These are phyloP conservation scores for Chrysodeixis includens DNA, from an alignment of 2,888 invertebrate species.

Conservation along the genomic window DNA sequence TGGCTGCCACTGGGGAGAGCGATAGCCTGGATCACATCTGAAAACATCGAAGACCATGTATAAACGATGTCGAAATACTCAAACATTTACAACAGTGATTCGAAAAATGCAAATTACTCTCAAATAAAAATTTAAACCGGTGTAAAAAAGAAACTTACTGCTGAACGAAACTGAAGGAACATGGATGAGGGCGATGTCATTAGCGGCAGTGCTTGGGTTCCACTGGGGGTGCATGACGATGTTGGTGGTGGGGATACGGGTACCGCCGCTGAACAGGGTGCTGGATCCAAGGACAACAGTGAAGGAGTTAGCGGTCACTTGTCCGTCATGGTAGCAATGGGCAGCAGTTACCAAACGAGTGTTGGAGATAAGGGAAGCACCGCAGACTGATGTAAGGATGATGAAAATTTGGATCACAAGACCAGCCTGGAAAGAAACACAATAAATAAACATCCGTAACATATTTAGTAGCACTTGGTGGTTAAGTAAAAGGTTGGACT, in stretches of 20 bases:
- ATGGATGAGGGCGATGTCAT: constrained; percentile 68
- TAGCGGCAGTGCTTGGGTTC: constrained; percentile 59
- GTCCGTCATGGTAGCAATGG: constrained; percentile 69
- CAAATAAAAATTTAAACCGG: background rate
- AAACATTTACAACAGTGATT: background rate
- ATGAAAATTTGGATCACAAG: constrained; percentile 67
- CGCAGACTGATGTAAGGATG: constrained; percentile 71
- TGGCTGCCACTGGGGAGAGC: constrained; percentile 63
- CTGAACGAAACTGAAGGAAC: constrained; percentile 49
- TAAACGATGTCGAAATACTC: background rate
- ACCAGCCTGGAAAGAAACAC: constrained; percentile 65
- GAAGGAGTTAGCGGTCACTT: constrained; percentile 59
- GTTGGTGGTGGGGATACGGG: constrained; percentile 56
- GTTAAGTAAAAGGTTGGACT: too few species aligned
- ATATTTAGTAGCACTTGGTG: too few species aligned
- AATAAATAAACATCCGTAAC: background rate
- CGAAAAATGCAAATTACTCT: too few species aligned
- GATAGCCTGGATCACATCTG: constrained; percentile 70
- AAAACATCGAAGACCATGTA: constrained; percentile 30
- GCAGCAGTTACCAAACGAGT: constrained; percentile 70
- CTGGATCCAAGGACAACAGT: constrained; percentile 73
- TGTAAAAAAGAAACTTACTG: constrained; percentile 62
- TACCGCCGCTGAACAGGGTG: constrained; percentile 69
- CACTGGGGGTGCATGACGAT: constrained; percentile 66
- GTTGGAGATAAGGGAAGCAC: constrained; percentile 65